Conservation (phyloP, 2,113 vertebrate genomes). For the Podilymbus podiceps region DNA sequence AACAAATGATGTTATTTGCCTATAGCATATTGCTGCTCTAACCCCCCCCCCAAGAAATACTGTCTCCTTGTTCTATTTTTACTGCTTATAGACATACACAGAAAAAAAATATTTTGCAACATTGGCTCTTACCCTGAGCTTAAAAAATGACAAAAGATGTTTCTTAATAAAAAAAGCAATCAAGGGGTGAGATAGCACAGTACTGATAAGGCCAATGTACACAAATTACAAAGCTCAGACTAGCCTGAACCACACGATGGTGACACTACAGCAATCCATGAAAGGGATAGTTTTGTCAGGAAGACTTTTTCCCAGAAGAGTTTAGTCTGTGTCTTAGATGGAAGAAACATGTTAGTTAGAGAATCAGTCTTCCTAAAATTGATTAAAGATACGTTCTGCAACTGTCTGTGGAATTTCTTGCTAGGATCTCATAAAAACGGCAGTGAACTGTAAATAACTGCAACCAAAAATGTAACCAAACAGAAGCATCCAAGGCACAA, state of each 20-base stretch:
- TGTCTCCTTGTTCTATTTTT: not conserved
- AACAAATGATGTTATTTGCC: not conserved
- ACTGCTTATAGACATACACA: not conserved
- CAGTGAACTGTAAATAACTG: not conserved
- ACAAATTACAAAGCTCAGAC: not conserved
- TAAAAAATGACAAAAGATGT: not conserved
- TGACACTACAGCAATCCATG: not conserved
- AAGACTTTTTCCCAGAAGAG: not conserved
- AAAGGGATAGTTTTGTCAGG: not conserved
- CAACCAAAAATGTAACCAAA: not conserved
- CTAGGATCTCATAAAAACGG: not conserved
- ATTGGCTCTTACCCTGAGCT: not conserved
- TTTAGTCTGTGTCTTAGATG: not conserved
- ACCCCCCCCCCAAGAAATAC: not conserved
- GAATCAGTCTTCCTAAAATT: not conserved
- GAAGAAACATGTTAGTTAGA: not conserved
- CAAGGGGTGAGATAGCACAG: not conserved
- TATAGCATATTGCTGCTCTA: not conserved
- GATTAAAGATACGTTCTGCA: conserved; percentile 34
- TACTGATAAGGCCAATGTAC: not conserved
- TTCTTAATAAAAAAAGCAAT: not conserved
- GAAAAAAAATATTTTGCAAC: not conserved
- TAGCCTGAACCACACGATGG: fast-evolving
- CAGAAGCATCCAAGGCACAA: not conserved
- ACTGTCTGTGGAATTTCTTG: conserved; percentile 22